These are phyloP conservation scores for Apomyelois bistriatella DNA, from an alignment of 2,888 invertebrate species.

Conservation along the genomic window DNA sequence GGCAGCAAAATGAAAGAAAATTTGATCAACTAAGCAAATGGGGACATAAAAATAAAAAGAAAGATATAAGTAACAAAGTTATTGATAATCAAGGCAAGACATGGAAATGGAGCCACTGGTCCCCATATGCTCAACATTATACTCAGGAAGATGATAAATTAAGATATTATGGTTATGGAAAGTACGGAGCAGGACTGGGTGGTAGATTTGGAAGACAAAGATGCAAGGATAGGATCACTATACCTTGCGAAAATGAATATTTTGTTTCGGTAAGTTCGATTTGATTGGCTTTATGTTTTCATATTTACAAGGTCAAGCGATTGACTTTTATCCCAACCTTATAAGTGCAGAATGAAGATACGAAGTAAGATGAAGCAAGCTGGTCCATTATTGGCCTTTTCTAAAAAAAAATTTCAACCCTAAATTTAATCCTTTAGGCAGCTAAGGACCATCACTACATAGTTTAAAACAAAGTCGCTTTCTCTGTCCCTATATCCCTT, in stretches of 20 bases:
- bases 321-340: too few species aligned
- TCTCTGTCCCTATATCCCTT: too few species aligned
- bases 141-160: slow-evolving; percentile 36
- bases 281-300: neutral
- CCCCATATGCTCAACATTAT: slow-evolving; percentile 68
- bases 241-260: slow-evolving; percentile 92
- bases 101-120: slow-evolving; percentile 46
- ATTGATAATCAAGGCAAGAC: slow-evolving; percentile 17
- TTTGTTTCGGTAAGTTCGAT: slow-evolving; percentile 83
- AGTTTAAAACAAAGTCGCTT: too few species aligned
- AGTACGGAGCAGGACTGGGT: slow-evolving; percentile 48
- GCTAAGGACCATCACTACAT: too few species aligned
- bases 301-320: too few species aligned
- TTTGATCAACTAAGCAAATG: neutral
- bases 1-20: neutral
- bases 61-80: neutral
- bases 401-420: too few species aligned
- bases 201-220: slow-evolving; percentile 57
- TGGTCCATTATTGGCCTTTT: too few species aligned
- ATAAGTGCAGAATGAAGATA: too few species aligned
- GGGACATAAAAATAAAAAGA: neutral
- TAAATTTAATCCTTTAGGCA: too few species aligned
- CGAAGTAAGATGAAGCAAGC: too few species aligned
- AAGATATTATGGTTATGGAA: slow-evolving; percentile 63
- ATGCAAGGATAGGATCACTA: slow-evolving; percentile 86